These are phyloP conservation scores for Lasioglossum oenotherae DNA, from an alignment of 2,888 invertebrate species.

Conservation along the genomic window DNA sequence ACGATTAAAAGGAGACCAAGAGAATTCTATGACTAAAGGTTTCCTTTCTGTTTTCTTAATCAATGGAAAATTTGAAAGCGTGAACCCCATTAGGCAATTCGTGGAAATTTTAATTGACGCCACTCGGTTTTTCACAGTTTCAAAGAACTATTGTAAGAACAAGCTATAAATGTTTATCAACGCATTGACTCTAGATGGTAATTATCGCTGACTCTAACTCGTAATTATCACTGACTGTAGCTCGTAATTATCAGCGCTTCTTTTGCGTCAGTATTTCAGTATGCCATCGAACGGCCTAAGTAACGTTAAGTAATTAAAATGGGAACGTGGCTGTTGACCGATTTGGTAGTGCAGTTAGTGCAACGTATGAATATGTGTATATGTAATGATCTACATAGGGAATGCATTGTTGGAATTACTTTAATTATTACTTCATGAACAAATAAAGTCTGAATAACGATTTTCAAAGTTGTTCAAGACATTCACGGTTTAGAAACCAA, in stretches of 20 bases:
- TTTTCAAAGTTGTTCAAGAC: neutral
- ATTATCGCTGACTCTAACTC: constrained; percentile 45
- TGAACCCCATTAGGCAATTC: too few species aligned
- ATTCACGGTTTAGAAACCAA: neutral
- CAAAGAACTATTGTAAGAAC: too few species aligned
- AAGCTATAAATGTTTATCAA: neutral
- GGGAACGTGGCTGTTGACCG: constrained; percentile 27
- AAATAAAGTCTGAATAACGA: neutral
- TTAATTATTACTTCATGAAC: neutral
- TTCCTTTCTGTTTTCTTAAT: too few species aligned
- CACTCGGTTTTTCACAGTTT: too few species aligned
- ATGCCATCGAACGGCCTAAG: constrained; percentile 18
- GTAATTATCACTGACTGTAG: constrained; percentile 51
- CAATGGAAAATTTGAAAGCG: too few species aligned
- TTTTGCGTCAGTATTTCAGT: constrained; percentile 4
- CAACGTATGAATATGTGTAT: neutral
- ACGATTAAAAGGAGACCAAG: neutral
- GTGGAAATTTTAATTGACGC: too few species aligned
- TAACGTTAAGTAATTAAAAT: constrained; percentile 28
- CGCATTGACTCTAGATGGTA: constrained; percentile 28
- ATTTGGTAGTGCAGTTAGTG: constrained; percentile 13
- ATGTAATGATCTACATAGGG: neutral
- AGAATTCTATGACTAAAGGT: neutral
- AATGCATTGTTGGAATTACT: neutral
- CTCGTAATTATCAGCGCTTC: constrained; percentile 48